A percentile compares a stretch with the other conserved stretches of the same genome.
phyloP scores from a whole-genome alignment of 2,797 vertebrate species.

The Mus minutoides region DNA sequence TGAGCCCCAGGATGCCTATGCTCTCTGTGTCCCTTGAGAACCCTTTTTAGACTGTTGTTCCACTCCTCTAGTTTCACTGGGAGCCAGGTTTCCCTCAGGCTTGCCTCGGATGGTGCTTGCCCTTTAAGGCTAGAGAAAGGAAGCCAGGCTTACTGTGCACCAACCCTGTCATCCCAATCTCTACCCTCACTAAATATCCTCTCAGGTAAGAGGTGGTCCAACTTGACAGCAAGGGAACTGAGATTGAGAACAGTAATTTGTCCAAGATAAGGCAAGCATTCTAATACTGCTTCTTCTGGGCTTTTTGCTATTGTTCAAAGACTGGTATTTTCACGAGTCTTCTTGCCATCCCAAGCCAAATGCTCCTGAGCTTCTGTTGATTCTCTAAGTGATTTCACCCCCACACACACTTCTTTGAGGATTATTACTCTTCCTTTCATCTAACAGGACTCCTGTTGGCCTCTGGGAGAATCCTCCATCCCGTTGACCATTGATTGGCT shows the following conservation, averaged over 20 bases:
- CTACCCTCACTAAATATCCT: neutral
- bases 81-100: neutral
- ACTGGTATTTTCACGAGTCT: neutral
- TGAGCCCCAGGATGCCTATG: neutral
- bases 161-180: fast-evolving
- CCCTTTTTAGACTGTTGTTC: neutral
- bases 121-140: neutral
- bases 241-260: neutral
- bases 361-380: neutral
- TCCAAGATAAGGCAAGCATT: neutral
- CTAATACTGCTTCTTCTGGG: neutral
- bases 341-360: neutral
- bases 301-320: neutral
- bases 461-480: neutral
- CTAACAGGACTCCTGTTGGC: neutral
- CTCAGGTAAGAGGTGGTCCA: neutral
- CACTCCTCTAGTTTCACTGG: neutral
- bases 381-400: neutral
- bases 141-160: neutral
- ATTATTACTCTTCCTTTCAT: neutral
- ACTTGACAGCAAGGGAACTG: neutral
- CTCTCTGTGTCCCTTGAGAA: neutral
- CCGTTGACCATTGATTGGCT: neutral
- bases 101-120: neutral
- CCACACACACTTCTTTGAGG: neutral